Evolutionary conservation across 2,797 vertebrate genomes (phyloP).

Genomic region (Eleutherodactylus coqui): DNA sequence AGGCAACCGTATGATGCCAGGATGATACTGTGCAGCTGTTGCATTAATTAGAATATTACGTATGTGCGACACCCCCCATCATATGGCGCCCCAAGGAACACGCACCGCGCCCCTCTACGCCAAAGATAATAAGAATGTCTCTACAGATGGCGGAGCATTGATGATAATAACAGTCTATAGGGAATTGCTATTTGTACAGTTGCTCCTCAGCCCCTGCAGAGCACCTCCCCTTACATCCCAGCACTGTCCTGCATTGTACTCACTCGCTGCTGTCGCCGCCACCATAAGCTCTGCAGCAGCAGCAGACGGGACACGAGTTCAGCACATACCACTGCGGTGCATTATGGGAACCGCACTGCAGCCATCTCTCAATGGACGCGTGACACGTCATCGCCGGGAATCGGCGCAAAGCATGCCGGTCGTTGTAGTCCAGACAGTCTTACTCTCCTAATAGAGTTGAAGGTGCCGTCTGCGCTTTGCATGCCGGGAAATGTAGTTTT

Average conservation of each 20-base stretch:
- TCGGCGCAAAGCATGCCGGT: background rate
- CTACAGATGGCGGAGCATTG: background rate
- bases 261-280: background rate
- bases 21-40: too few relatives aligned
- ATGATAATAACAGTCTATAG: background rate
- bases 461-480: background rate
- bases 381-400: slow-evolving; percentile 10
- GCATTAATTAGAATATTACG: too few relatives aligned
- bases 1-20: too few relatives aligned
- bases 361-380: background rate
- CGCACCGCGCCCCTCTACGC: too few relatives aligned
- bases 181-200: background rate
- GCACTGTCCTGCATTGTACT: background rate
- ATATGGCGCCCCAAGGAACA: too few relatives aligned
- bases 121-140: too few relatives aligned
- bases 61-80: too few relatives aligned
- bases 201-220: background rate
- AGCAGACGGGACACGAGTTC: background rate
- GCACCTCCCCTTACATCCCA: background rate
- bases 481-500: slow-evolving; percentile 54
- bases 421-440: slow-evolving; percentile 4
- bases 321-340: background rate
- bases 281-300: background rate
- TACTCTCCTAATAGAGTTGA: background rate
- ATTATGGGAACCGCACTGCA: background rate